Evolutionary conservation across 2,797 vertebrate species (phyloP), one percentile per base, ranked within the genome.

Genomic region (Arremon aurantiirostris): DNA sequence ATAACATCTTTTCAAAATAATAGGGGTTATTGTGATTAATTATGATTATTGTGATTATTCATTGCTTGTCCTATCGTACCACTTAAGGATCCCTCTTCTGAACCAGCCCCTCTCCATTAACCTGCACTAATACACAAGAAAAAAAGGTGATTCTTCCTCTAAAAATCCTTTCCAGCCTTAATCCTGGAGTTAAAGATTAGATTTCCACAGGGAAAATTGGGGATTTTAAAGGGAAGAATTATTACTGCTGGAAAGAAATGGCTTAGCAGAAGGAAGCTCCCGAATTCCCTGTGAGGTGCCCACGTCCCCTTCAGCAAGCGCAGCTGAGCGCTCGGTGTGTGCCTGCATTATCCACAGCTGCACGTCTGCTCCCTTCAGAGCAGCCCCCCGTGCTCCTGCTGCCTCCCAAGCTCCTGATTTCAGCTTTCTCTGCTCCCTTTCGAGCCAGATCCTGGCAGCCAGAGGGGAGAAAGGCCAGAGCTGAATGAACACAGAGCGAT

Each of bases 381-480:
- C 14, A 94, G 90, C 35, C 91, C 87, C 93, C 85, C 69, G 22
- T 8, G 82, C 57, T 55, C 41, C 7, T 4, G 76, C 79, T 13
- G 85, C 91, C 90, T 91, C 50, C 78, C 80, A 61, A 64, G 84
- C 81, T 23, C 55, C 47, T 6, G 4, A 92, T 57, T 93, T 87
- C 68, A 41, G 63, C 56, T 59, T 69, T 76, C 90, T 37, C 80
- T 68, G 81, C 88, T 90, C 69, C 35, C 59, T 95, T 96, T 93
- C 95, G 90, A 88, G 72, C 92, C 97, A 70, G 93, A 96, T 95
- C 95, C 89, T 95, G 95, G 95, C 96, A 97, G 96, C 73, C 96
- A 95, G 96, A 96, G 53, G 96, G 94, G 66, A 46, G 26, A 94
- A 82, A 37, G 53, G 85, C 94, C 83, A 65, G 94, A 79, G 83